Evolutionary conservation across 2,797 vertebrate genomes (phyloP), one percentile per base, ranked within the genome.

Genomic region (Danio jaintianensis): DNA sequence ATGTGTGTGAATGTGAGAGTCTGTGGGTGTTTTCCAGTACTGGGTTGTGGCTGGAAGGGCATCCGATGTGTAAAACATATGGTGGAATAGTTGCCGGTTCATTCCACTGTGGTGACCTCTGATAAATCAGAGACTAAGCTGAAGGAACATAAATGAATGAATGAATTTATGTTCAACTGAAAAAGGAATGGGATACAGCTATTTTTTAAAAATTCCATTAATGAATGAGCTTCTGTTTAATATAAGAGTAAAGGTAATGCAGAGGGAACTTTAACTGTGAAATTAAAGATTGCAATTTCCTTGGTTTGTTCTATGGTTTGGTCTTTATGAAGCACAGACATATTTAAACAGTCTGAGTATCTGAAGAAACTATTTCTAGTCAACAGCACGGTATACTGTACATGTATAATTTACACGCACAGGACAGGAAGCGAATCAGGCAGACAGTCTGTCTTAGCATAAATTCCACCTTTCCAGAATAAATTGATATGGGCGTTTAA

Each of bases 401-500:
- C 40, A 22, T 15, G 18, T 43, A 52, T 40, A 52, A 42, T 29
- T 42, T 12, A 70, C 66, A 52, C 9, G 67, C 68, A 36, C 52
- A 56, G 43, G 62, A 43, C 48, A 75, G 58, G 58, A 75, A 62
- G 36, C 15, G 10, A 74, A 74, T 74, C n/a, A 53, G 18, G 48
- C 61, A 47, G 42, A 68, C 64, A 47, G 64, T 43, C 74, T 56
- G 74, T 68, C 75, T 78, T 50, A 53, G 67, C 38, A 71, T 45
- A 79, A 63, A 72, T 45, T 58, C 42, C 36, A 56, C 13, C 56
- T 64, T 59, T 76, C 61, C 56, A 75, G 53, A 42, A 78, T 75
- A 68, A 53, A 75, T 10, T 59, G 63, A 74, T 53, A 78, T 58
- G 81, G 52, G 58, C 55, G 6, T 77, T 67, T 83, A 50, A 79